These are phyloP conservation scores for Drosophila bipectinata DNA, from an alignment of 1,140 invertebrate species.

Conservation along the genomic window DNA sequence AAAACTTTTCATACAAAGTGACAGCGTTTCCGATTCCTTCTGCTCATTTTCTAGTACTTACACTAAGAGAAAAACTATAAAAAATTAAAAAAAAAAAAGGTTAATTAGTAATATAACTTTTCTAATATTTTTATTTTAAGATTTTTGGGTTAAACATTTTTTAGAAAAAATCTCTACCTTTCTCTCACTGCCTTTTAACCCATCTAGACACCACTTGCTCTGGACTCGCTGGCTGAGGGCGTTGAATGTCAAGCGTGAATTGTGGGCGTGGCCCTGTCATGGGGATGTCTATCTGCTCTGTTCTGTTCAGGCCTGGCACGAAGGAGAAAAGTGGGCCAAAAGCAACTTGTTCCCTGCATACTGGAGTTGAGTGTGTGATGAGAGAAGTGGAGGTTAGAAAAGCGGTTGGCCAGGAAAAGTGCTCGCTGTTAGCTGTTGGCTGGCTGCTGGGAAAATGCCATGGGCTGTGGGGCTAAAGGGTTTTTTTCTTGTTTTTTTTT, in stretches of 20 bases:
- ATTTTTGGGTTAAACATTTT: no score
- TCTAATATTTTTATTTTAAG: no score
- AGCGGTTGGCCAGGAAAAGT: neutral
- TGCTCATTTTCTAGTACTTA: constrained; percentile 29
- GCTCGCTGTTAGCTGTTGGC: neutral
- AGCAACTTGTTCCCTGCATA: constrained; percentile 27
- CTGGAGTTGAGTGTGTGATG: constrained; percentile 24
- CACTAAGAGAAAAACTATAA: constrained; percentile 11
- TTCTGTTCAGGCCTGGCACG: constrained; percentile 3
- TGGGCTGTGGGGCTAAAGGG: neutral
- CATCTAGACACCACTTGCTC: constrained; percentile 29
- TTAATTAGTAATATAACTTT: neutral
- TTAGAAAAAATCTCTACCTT: neutral
- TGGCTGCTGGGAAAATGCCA: neutral
- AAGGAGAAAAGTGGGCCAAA: constrained; percentile 32
- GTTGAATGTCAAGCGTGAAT: constrained; percentile 48
- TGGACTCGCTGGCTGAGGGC: constrained; percentile 19
- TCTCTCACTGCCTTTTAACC: constrained; percentile 8
- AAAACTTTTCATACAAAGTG: constrained; percentile 50
- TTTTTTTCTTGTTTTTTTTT: constrained; percentile 8
- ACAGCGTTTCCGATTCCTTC: constrained; percentile 42
- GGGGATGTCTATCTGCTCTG: constrained; percentile 41
- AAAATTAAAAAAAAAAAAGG: neutral
- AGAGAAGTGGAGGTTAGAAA: neutral
- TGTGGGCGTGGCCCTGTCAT: constrained; percentile 44